Evolutionary conservation across 2,888 invertebrate genomes (phyloP), one percentile per base, ranked within the genome.

Genomic region (Xestia c-nigrum): DNA sequence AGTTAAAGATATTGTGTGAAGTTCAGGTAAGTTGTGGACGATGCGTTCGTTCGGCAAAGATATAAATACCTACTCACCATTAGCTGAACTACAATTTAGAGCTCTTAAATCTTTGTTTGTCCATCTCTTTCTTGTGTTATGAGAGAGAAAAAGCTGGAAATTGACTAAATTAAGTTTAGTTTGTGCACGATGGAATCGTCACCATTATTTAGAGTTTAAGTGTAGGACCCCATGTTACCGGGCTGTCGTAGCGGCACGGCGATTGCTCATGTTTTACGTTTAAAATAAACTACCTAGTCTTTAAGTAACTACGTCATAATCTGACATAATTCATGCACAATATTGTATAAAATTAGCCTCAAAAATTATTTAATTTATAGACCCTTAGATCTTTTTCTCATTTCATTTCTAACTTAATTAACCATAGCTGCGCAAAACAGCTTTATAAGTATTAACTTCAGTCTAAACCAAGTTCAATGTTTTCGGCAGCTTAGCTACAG

Each of bases 231-330:
- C 79, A 82, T 87, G 86, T 68, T 71, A 43, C 71, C 52, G 61
- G 63, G 78, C 31, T 50, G 43, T 57, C n/a, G 61, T 61, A 70
- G 73, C 31, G 50, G 64, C 67, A 57, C 40, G 46, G 64, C 63
- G 64, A 74, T 82, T 87, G 87, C 85, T 85, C 85, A 87, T 87
- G 72, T 64, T 85, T 69, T 76, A 72, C 70, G 63, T 81, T 72
- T 43, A n/a, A 61, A 73, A 70, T 83, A 63, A 73, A 71, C 46
- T 68, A 63, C 69, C 68, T 74, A 80, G 76, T 72, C 71, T 12
- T 40, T 85, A 81, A 65, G 47, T 80, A 71, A 66, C 40, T 57
- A 46, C 63, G 47, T 57, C 76, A 76, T 70, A 19, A 57, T 84
- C 57, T 75, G 47, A 80, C 76, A 61, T 68, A 40, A n/a, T 47